phyloP scores from a whole-genome alignment of 2,113 vertebrate genomes.

The Tyto alba region DNA sequence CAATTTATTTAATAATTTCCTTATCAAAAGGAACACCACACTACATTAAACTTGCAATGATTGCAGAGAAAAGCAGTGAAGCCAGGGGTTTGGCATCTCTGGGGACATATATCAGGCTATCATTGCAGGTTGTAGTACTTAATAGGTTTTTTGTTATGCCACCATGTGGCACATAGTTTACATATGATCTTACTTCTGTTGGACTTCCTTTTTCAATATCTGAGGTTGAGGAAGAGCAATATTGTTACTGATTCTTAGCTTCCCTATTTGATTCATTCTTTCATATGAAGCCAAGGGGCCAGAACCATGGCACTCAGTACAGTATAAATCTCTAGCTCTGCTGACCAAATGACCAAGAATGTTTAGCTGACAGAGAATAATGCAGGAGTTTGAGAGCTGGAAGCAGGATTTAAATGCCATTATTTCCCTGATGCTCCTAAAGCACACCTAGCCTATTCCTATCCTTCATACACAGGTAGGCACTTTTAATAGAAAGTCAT shows the following conservation, averaged over 20 bases:
- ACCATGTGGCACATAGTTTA: background rate
- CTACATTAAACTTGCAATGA: background rate
- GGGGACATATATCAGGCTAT: background rate
- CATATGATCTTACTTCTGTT: background rate
- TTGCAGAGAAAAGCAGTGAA: background rate
- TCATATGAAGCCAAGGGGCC: background rate
- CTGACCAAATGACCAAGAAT: background rate
- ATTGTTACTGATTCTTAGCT: background rate
- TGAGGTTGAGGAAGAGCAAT: background rate
- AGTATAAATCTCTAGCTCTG: background rate
- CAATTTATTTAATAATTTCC: background rate
- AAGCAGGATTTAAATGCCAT: background rate
- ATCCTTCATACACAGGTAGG: background rate
- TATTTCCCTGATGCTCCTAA: background rate
- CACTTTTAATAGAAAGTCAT: background rate
- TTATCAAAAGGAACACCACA: background rate
- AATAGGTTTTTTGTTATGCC: background rate
- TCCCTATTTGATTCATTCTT: background rate
- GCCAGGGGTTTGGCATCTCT: conserved; percentile 12
- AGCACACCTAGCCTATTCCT: background rate
- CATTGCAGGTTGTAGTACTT: background rate
- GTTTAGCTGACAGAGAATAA: background rate
- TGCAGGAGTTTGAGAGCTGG: background rate
- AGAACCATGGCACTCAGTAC: background rate
- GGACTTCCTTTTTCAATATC: background rate